Evolutionary conservation across 2,888 invertebrate species (phyloP).

Genomic region (Plebejus anna): DNA sequence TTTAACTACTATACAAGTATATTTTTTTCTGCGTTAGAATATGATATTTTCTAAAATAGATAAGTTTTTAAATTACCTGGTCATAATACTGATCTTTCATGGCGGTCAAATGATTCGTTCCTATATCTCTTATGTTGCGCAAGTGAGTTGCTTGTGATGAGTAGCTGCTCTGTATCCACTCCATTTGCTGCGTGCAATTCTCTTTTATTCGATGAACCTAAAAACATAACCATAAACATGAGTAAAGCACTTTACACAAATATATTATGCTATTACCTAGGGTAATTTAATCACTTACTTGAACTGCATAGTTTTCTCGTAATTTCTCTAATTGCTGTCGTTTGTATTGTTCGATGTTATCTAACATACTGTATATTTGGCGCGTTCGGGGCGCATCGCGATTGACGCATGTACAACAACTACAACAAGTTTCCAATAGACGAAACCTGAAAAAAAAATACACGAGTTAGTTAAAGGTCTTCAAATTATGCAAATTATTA

Average conservation of each 20-base stretch:
- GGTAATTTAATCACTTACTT: slow-evolving; percentile 74
- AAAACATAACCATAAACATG: slow-evolving; percentile 31
- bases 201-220: slow-evolving; percentile 94
- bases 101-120: slow-evolving; percentile 91
- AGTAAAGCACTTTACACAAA: slow-evolving; percentile 10
- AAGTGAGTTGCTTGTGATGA: slow-evolving; percentile 92
- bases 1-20: background rate
- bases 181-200: slow-evolving; percentile 96
- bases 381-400: slow-evolving; percentile 87
- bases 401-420: slow-evolving; percentile 86
- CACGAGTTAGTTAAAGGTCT: background rate
- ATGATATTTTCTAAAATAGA: background rate
- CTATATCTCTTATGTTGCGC: slow-evolving; percentile 94
- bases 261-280: background rate
- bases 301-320: slow-evolving; percentile 94
- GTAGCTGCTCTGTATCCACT: slow-evolving; percentile 95
- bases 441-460: slow-evolving; percentile 82
- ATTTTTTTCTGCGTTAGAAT: background rate
- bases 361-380: slow-evolving; percentile 92
- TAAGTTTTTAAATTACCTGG: slow-evolving; percentile 80
- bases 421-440: slow-evolving; percentile 86
- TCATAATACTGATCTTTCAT: slow-evolving; percentile 95
- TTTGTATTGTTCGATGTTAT: slow-evolving; percentile 94
- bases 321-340: slow-evolving; percentile 92
- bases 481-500: background rate